A percentile compares a stretch with the other conserved stretches of the same genome.
Evolutionary conservation across 2,888 invertebrate genomes (phyloP).

Genomic region (Gisinianus flammeolus): DNA sequence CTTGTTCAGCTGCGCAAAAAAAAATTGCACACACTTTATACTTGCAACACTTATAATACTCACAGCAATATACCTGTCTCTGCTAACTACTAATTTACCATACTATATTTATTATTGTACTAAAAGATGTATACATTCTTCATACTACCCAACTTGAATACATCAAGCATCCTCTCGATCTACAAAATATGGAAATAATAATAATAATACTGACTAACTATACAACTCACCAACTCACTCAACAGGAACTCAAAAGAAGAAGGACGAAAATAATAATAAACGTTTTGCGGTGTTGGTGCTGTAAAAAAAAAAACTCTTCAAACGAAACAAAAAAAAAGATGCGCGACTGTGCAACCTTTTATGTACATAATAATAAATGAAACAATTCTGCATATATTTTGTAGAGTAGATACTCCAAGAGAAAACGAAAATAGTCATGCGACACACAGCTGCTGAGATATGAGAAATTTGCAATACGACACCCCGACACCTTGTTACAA

Average conservation of each 20-base stretch:
- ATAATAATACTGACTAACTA: neutral
- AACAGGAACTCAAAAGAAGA: neutral
- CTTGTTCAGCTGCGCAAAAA: conserved; percentile 15
- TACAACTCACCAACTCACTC: neutral
- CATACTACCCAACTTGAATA: no score
- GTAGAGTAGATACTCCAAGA: no score
- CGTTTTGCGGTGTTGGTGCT: neutral
- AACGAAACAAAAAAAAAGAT: no score
- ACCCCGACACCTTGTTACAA: neutral
- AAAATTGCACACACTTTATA: conserved; percentile 15
- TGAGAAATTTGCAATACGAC: neutral
- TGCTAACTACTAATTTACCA: conserved; percentile 17
- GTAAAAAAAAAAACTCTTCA: neutral
- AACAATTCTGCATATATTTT: neutral
- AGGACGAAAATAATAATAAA: neutral
- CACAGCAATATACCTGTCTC: conserved; percentile 48
- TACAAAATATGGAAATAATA: neutral
- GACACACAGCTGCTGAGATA: no score
- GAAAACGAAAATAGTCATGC: neutral
- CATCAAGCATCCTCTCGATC: no score
- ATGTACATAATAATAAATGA: neutral
- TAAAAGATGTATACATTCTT: neutral
- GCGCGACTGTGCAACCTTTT: neutral
- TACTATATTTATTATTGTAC: conserved; percentile 23
- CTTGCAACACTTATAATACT: conserved; percentile 47